A percentile compares a stretch with the other conserved stretches of the same genome.
Evolutionary conservation across 2,888 invertebrate species (phyloP).

Genomic region (Cosmopolites sordidus): DNA sequence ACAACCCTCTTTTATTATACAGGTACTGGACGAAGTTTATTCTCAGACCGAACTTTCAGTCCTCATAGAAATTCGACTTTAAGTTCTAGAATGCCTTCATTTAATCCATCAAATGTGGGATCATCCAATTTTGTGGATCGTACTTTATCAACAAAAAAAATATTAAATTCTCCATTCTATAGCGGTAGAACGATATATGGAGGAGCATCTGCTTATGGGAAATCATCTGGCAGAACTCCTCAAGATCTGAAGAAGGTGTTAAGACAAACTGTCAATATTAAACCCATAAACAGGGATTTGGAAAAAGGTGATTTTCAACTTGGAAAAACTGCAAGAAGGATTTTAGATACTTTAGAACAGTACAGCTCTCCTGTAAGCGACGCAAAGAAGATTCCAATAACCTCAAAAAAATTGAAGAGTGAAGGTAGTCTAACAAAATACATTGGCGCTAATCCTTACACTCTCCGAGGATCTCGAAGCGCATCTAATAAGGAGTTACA

Average conservation of each 20-base stretch:
- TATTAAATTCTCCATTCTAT: constrained; percentile 67
- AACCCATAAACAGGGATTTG: constrained; percentile 46
- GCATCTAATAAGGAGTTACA: constrained; percentile 51
- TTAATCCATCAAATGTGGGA: constrained; percentile 49
- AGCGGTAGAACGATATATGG: constrained; percentile 71
- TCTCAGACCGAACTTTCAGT: constrained; percentile 44
- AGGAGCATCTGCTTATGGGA: constrained; percentile 61
- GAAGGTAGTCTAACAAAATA: constrained; percentile 37
- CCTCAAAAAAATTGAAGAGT: constrained; percentile 37
- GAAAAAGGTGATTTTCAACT: constrained; percentile 48
- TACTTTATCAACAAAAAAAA: constrained; percentile 47
- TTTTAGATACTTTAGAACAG: constrained; percentile 75
- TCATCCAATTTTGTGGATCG: constrained; percentile 47
- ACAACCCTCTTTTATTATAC: neutral
- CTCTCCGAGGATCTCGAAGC: constrained; percentile 32
- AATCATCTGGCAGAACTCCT: constrained; percentile 31
- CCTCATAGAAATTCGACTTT: constrained; percentile 43
- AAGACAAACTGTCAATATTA: constrained; percentile 47
- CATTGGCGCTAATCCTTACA: constrained; percentile 42
- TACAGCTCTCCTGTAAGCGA: constrained; percentile 77
- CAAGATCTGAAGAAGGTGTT: constrained; percentile 27
- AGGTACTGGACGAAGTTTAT: constrained; percentile 31
- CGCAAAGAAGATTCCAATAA: constrained; percentile 70
- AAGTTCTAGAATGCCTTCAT: constrained; percentile 52
- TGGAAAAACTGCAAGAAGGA: constrained; percentile 71